Conservation (phyloP, 1,140 invertebrate species). For the Sarcophaga peregrina region DNA sequence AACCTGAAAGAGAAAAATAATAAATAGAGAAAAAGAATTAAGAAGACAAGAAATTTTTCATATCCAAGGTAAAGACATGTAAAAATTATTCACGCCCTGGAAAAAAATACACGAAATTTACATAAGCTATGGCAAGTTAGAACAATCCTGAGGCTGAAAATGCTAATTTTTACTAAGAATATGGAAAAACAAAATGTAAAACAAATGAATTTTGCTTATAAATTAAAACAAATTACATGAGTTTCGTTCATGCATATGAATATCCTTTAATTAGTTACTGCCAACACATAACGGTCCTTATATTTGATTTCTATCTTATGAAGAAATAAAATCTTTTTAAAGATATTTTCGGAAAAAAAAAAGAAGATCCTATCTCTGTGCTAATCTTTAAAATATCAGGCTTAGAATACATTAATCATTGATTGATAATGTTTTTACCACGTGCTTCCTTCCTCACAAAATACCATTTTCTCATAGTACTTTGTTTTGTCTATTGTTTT, state of each 20-base stretch:
- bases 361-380: neutral
- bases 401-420: constrained; percentile 12
- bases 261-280: neutral
- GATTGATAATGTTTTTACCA: constrained; percentile 13
- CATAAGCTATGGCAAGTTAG: neutral
- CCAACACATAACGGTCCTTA: neutral
- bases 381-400: constrained; percentile 15
- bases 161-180: constrained; percentile 1
- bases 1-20: no score
- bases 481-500: neutral
- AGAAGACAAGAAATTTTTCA: neutral
- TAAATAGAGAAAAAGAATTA: neutral
- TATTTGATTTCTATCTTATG: neutral
- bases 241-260: neutral
- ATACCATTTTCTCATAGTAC: neutral
- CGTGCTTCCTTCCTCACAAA: constrained; percentile 6
- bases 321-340: neutral
- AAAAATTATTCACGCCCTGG: constrained; percentile 32
- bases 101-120: neutral
- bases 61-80: neutral
- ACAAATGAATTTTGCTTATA: constrained; percentile 1
- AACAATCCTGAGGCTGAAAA: neutral
- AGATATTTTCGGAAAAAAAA: neutral
- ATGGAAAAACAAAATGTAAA: neutral
- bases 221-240: constrained; percentile 5